A percentile compares a stretch with the other conserved stretches of the same genome.
Evolutionary conservation across 2,113 vertebrate genomes (phyloP).

Genomic region (Chascanopsetta lugubris): DNA sequence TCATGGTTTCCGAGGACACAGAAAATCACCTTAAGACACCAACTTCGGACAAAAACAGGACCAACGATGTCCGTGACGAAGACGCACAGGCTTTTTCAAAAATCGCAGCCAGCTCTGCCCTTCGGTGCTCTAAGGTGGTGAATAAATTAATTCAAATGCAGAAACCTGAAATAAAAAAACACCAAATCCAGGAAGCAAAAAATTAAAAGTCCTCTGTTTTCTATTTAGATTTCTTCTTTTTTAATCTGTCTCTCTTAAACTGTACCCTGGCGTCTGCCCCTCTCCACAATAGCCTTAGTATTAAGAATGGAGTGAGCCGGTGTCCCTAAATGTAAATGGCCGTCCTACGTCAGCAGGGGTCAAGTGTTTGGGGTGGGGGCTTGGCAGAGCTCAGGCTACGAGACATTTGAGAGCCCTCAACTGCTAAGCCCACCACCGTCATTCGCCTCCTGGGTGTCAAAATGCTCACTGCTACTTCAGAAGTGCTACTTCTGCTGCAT

Average conservation of each 20-base stretch:
- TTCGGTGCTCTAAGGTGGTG: slow-evolving; percentile 25
- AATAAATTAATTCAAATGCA: slow-evolving; percentile 10
- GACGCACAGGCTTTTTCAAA: slow-evolving; percentile 45
- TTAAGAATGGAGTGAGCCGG: slow-evolving; percentile 71
- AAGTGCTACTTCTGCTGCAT: slow-evolving; percentile 34
- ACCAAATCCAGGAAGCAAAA: not conserved
- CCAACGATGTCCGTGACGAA: slow-evolving; percentile 46
- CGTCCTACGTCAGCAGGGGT: slow-evolving; percentile 77
- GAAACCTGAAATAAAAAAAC: slow-evolving; percentile 4
- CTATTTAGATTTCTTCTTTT: too few relatives aligned
- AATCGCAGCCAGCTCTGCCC: slow-evolving; percentile 66
- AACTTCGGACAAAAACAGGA: slow-evolving; percentile 36
- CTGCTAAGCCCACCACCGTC: slow-evolving; percentile 72
- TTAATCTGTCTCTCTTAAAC: slow-evolving; percentile 33
- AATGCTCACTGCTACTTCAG: slow-evolving; percentile 66
- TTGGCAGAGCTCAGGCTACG: slow-evolving; percentile 75
- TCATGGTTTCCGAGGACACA: slow-evolving; percentile 63
- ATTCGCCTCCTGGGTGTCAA: slow-evolving; percentile 73
- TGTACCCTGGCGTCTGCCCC: slow-evolving; percentile 59
- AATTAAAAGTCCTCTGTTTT: too few relatives aligned
- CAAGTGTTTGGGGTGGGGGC: slow-evolving; percentile 70
- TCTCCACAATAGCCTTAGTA: slow-evolving; percentile 61
- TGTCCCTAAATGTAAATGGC: slow-evolving; percentile 79
- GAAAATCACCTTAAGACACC: slow-evolving; percentile 60
- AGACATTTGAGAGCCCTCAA: slow-evolving; percentile 81